These are phyloP conservation scores for Charina bottae DNA, from an alignment of 2,113 vertebrate genomes.

Conservation along the genomic window DNA sequence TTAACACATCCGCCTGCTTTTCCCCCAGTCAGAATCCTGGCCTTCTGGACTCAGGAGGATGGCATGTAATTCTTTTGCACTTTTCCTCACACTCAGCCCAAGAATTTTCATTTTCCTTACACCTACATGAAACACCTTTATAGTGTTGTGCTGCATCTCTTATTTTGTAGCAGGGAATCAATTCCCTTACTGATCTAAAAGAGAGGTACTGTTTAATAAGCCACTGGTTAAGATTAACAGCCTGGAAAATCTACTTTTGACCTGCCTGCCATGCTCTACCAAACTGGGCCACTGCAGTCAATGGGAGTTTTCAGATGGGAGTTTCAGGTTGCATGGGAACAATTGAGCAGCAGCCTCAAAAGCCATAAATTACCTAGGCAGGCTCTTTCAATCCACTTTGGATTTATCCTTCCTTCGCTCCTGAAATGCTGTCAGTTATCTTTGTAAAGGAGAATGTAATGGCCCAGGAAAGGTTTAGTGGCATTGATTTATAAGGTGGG, in stretches of 20 bases:
- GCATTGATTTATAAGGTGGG: slow-evolving; percentile 62
- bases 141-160: background rate
- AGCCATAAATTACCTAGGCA: slow-evolving; percentile 55
- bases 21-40: slow-evolving; percentile 28
- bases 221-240: slow-evolving; percentile 48
- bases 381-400: slow-evolving; percentile 52
- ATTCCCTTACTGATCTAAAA: slow-evolving; percentile 41
- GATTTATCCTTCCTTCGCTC: slow-evolving; percentile 57
- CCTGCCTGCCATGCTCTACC: slow-evolving; percentile 32
- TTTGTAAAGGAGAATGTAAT: slow-evolving; percentile 43
- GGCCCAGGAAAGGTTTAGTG: slow-evolving; percentile 44
- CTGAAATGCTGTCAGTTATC: slow-evolving; percentile 59
- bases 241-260: slow-evolving; percentile 27
- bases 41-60: slow-evolving; percentile 32
- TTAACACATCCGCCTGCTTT: slow-evolving; percentile 40
- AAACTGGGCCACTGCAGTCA: slow-evolving; percentile 23
- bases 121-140: slow-evolving; percentile 40
- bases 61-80: slow-evolving; percentile 47
- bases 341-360: slow-evolving; percentile 45
- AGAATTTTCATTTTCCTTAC: slow-evolving; percentile 22
- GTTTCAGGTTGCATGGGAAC: slow-evolving; percentile 49
- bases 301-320: slow-evolving; percentile 31
- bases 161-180: slow-evolving; percentile 27
- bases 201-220: slow-evolving; percentile 54
- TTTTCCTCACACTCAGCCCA: slow-evolving; percentile 35